These are phyloP conservation scores for Leptinotarsa lineolata DNA, from an alignment of 1,140 invertebrate species.

Conservation along the genomic window DNA sequence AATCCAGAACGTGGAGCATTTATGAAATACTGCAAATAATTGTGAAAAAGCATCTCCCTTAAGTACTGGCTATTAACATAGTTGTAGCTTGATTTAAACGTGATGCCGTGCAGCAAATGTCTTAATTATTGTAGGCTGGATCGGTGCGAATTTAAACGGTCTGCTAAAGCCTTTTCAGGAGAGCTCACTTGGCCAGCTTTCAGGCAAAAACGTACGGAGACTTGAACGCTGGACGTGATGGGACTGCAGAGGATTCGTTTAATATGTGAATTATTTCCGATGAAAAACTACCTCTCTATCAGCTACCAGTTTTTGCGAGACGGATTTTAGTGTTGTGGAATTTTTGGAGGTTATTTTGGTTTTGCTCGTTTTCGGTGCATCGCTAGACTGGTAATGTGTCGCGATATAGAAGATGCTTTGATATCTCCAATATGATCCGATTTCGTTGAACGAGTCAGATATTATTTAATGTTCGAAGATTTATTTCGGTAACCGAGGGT, in stretches of 20 bases:
- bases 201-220: conserved; percentile 46
- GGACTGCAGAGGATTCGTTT: conserved; percentile 46
- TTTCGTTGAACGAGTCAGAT: not conserved
- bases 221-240: conserved; percentile 51
- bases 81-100: conserved; percentile 54
- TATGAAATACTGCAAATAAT: conserved; percentile 46
- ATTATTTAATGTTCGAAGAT: no score
- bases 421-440: not conserved
- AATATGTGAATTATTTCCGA: conserved; percentile 49
- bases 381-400: conserved; percentile 32
- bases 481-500: no score
- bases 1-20: conserved; percentile 28
- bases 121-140: conserved; percentile 53
- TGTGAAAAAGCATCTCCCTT: conserved; percentile 48
- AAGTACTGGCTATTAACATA: conserved; percentile 53
- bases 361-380: conserved; percentile 31
- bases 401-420: not conserved
- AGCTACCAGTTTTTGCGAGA: conserved; percentile 40
- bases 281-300: conserved; percentile 45
- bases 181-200: conserved; percentile 41
- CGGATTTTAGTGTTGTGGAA: conserved; percentile 44
- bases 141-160: conserved; percentile 55
- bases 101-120: conserved; percentile 54
- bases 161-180: conserved; percentile 54
- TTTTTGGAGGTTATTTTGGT: conserved; percentile 39